These are phyloP conservation scores for Nomada fucata DNA, from an alignment of 2,888 invertebrate genomes.

Conservation along the genomic window DNA sequence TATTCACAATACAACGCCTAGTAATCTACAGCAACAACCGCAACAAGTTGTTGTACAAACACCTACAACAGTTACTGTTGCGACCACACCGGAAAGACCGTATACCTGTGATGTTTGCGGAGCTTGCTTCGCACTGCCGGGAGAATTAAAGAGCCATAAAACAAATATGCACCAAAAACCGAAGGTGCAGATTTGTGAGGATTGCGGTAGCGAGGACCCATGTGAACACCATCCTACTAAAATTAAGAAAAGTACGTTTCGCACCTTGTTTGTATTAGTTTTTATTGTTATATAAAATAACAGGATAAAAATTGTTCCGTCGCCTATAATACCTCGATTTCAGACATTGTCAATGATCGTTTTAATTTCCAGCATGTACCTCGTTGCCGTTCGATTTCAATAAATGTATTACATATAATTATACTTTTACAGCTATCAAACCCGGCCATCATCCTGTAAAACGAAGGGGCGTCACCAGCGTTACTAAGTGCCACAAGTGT, in stretches of 20 bases:
- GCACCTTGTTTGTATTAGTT: background rate
- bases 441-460: constrained; percentile 90
- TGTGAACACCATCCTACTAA: constrained; percentile 83
- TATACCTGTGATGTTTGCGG: constrained; percentile 85
- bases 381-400: background rate
- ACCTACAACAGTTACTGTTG: constrained; percentile 83
- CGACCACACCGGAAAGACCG: constrained; percentile 83
- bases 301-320: background rate
- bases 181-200: constrained; percentile 82
- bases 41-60: constrained; percentile 84
- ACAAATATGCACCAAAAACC: constrained; percentile 84
- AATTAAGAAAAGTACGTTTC: constrained; percentile 82
- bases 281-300: background rate
- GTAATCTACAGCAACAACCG: constrained; percentile 80
- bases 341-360: background rate
- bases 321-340: no score
- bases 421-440: constrained; percentile 79
- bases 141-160: constrained; percentile 85
- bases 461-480: constrained; percentile 92
- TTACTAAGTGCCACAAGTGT: constrained; percentile 95
- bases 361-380: background rate
- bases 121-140: constrained; percentile 84
- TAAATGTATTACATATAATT: constrained; percentile 12
- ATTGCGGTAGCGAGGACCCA: constrained; percentile 83
- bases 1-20: constrained; percentile 87